These are phyloP conservation scores for Orius laevigatus DNA, from an alignment of 1,140 invertebrate genomes.

Conservation along the genomic window DNA sequence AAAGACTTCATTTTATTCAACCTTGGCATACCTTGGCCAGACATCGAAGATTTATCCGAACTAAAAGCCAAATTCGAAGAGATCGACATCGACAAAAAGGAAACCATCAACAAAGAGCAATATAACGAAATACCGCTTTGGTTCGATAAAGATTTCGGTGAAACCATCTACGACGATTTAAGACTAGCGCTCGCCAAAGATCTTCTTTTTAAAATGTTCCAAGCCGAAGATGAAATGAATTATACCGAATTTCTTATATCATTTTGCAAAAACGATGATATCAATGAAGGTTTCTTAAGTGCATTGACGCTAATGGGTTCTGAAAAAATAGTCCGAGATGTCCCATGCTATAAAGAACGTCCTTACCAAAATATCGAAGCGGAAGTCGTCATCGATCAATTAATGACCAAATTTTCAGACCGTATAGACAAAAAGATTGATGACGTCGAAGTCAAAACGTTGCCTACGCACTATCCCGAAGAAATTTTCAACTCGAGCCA, in stretches of 20 bases:
- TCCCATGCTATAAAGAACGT: slow-evolving; percentile 1
- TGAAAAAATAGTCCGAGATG: slow-evolving; percentile 1
- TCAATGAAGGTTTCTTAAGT: slow-evolving; percentile 33
- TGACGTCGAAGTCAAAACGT: slow-evolving; percentile 3
- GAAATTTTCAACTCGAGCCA: slow-evolving; percentile 1
- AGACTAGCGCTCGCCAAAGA: slow-evolving; percentile 30
- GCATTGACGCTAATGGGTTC: slow-evolving; percentile 30
- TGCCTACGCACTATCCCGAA: neutral
- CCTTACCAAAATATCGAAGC: slow-evolving; percentile 2
- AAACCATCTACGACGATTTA: slow-evolving; percentile 22
- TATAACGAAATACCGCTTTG: slow-evolving; percentile 31
- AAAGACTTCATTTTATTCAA: slow-evolving; percentile 41
- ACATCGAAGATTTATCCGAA: slow-evolving; percentile 31
- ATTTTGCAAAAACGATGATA: slow-evolving; percentile 37
- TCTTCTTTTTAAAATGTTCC: slow-evolving; percentile 36
- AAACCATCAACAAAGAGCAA: slow-evolving; percentile 27
- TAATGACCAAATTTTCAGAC: slow-evolving; percentile 3
- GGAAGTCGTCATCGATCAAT: slow-evolving; percentile 3
- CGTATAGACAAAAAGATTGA: neutral
- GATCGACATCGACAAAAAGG: slow-evolving; percentile 28
- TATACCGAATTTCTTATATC: slow-evolving; percentile 39
- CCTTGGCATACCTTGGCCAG: slow-evolving; percentile 33
- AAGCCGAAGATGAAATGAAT: slow-evolving; percentile 30
- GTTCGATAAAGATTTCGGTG: slow-evolving; percentile 32
- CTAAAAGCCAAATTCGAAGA: slow-evolving; percentile 28